Conservation (phyloP, 2,888 invertebrate genomes). For the Volucella inanis region DNA sequence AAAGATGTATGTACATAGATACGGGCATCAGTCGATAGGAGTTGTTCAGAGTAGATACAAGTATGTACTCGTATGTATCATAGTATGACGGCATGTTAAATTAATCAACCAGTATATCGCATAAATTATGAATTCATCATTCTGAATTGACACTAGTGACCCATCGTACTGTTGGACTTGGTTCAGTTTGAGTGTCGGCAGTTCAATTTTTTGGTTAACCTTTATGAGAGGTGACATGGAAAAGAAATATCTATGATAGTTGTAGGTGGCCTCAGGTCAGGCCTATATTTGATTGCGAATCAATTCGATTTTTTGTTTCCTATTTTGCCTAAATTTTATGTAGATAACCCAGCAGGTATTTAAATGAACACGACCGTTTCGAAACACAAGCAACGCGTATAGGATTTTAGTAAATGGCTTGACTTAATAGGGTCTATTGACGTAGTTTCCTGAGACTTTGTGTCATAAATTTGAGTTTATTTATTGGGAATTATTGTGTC, state of each 20-base stretch:
- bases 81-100: neutral
- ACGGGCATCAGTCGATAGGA: no score
- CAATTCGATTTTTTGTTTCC: constrained; percentile 29
- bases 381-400: constrained; percentile 16
- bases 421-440: constrained; percentile 46
- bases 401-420: constrained; percentile 33
- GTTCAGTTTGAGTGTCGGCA: no score
- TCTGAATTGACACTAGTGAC: constrained; percentile 40
- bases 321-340: constrained; percentile 37
- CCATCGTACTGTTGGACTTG: neutral
- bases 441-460: constrained; percentile 22
- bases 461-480: constrained; percentile 7
- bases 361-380: constrained; percentile 7
- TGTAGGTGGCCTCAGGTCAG: neutral
- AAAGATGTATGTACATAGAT: constrained; percentile 4
- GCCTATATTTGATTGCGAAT: constrained; percentile 12
- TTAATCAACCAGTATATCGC: constrained; percentile 11
- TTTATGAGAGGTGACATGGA: constrained; percentile 4
- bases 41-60: no score
- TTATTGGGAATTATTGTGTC: constrained; percentile 40
- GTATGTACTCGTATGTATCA: no score
- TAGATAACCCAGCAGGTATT: neutral
- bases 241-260: neutral
- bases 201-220: constrained; percentile 17
- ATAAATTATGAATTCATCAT: constrained; percentile 39